Percentiles rank a stretch among this genome's conserved stretches.
Evolutionary conservation across 2,113 vertebrate species (phyloP).

Genomic region (Xyrauchen texanus): DNA sequence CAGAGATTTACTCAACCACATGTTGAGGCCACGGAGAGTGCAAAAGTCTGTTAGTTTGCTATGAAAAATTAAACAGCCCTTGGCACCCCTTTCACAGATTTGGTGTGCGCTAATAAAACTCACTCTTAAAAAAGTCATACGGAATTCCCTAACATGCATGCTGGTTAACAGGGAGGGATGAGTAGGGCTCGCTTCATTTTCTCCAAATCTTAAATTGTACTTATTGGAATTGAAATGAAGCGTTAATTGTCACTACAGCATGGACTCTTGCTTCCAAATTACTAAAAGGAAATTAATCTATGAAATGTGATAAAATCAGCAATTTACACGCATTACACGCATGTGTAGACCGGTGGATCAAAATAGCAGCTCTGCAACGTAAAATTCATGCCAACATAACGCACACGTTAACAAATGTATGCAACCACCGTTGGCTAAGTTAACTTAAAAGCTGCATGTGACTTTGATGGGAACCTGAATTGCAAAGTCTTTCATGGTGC

Average conservation of each 20-base stretch:
- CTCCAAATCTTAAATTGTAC: background rate
- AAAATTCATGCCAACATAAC: background rate
- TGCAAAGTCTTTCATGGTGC: background rate
- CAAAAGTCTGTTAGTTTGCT: slow-evolving; percentile 62
- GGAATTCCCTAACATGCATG: slow-evolving; percentile 24
- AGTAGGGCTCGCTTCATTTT: no score
- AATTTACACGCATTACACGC: no score
- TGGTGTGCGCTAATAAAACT: slow-evolving; percentile 51
- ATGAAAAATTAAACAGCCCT: slow-evolving; percentile 75
- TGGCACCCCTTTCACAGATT: slow-evolving; percentile 43
- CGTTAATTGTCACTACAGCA: no score
- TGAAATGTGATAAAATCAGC: no score
- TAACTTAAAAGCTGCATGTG: background rate
- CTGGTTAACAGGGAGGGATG: no score
- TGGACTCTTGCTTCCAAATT: no score
- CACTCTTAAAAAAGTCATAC: slow-evolving; percentile 38
- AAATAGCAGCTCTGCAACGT: background rate
- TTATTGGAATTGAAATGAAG: no score
- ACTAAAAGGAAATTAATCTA: no score
- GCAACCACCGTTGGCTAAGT: background rate
- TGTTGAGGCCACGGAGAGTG: slow-evolving; percentile 67
- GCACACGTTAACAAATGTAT: background rate
- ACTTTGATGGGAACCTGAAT: no score
- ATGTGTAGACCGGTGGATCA: no score
- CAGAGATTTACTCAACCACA: slow-evolving; percentile 67